Conservation (phyloP, 2,797 vertebrate genomes). For the Argyrosomus regius region DNA sequence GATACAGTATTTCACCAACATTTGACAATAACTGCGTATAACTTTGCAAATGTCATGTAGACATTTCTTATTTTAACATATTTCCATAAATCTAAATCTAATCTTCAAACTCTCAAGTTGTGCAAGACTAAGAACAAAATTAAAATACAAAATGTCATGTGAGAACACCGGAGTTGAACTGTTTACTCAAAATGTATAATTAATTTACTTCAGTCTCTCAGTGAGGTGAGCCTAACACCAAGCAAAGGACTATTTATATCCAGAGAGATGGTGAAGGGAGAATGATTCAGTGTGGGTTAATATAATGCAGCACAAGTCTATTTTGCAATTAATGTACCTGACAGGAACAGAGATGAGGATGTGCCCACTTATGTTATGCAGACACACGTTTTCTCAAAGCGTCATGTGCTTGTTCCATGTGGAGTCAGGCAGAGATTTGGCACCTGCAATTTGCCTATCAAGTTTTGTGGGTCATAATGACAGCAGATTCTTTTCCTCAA, state of each 20-base stretch:
- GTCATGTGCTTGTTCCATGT: conserved; percentile 22
- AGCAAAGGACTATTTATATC: conserved; percentile 32
- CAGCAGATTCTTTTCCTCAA: conserved; percentile 46
- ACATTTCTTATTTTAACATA: conserved; percentile 9
- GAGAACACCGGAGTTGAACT: conserved; percentile 27
- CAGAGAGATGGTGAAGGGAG: conserved; percentile 11
- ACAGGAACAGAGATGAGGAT: conserved; percentile 4
- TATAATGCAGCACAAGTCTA: not conserved
- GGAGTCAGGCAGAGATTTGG: conserved; percentile 30
- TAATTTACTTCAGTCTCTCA: conserved; percentile 33
- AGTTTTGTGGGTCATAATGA: conserved; percentile 42
- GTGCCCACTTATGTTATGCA: conserved; percentile 9
- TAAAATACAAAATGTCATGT: conserved; percentile 45
- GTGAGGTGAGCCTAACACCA: conserved; percentile 27
- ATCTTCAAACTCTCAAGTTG: conserved; percentile 3
- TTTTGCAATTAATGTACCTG: conserved; percentile 13
- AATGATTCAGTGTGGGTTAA: not conserved
- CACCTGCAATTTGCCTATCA: conserved; percentile 36
- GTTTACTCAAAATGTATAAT: conserved; percentile 56
- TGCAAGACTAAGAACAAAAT: conserved; percentile 25
- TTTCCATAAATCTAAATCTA: conserved; percentile 1
- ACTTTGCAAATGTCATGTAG: not conserved
- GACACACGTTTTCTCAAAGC: conserved; percentile 14
- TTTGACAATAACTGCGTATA: not conserved
- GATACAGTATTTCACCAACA: not conserved